Evolutionary conservation across 1,140 invertebrate genomes (phyloP).

Genomic region (Homalodisca vitripennis): DNA sequence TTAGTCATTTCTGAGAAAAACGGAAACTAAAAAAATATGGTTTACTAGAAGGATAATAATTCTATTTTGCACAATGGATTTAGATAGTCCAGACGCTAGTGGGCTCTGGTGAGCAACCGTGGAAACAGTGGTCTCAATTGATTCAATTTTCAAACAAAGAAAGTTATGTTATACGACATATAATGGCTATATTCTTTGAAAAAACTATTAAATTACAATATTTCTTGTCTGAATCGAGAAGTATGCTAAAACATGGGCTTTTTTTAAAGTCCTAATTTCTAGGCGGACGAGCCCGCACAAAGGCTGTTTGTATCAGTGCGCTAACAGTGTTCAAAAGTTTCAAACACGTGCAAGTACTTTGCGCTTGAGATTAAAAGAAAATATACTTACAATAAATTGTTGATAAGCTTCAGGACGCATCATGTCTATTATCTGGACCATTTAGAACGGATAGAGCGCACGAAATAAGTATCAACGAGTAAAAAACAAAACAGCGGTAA

Average conservation of each 20-base stretch:
- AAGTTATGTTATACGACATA: not conserved
- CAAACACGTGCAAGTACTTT: too few relatives aligned
- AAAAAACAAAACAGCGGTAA: not conserved
- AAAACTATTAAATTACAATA: not conserved
- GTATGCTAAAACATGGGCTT: too few relatives aligned
- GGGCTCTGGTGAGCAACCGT: not conserved
- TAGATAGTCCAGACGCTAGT: not conserved
- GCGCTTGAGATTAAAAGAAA: too few relatives aligned
- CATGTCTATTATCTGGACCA: conserved; percentile 29
- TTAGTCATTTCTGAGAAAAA: too few relatives aligned
- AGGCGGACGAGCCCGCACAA: not conserved
- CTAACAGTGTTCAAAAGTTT: too few relatives aligned
- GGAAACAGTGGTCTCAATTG: not conserved
- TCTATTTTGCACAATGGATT: too few relatives aligned
- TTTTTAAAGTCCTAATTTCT: not conserved
- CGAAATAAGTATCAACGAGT: not conserved
- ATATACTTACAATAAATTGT: conserved; percentile 26
- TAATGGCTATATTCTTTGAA: too few relatives aligned
- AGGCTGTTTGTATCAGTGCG: not conserved
- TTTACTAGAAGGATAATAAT: too few relatives aligned
- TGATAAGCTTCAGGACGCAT: conserved; percentile 22
- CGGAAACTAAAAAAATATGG: too few relatives aligned
- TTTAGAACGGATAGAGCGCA: not conserved
- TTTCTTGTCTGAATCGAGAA: too few relatives aligned
- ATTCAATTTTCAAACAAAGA: not conserved